These are phyloP conservation scores for Tachysurus vachellii DNA, from an alignment of 2,113 vertebrate species.

Conservation along the genomic window DNA sequence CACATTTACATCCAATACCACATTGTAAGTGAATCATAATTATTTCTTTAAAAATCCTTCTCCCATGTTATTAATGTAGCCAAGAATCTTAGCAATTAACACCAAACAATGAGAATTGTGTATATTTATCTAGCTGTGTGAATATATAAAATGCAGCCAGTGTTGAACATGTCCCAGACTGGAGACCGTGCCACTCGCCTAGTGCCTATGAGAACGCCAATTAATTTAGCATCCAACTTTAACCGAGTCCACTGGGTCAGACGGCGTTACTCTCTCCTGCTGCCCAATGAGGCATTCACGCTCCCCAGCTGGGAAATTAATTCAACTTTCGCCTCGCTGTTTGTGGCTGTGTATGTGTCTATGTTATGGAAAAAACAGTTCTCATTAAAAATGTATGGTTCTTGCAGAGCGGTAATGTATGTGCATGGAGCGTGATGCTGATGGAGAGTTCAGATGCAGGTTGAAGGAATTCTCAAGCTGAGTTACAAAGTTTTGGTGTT, in stretches of 20 bases:
- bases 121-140: not conserved
- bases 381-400: slow-evolving; percentile 30
- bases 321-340: slow-evolving; percentile 3
- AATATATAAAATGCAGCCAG: slow-evolving; percentile 20
- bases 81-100: not conserved
- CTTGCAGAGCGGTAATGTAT: not conserved
- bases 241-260: slow-evolving; percentile 42
- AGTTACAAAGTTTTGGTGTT: slow-evolving; percentile 29
- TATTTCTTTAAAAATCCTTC: not conserved
- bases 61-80: not conserved
- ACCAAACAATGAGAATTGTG: not conserved
- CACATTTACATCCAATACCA: not conserved
- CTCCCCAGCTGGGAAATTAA: slow-evolving; percentile 50
- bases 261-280: slow-evolving; percentile 23
- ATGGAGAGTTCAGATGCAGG: not conserved
- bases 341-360: slow-evolving; percentile 7
- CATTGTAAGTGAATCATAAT: too few species aligned
- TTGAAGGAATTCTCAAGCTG: not conserved
- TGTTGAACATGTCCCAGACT: slow-evolving; percentile 8
- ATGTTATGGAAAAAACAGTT: not conserved
- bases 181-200: slow-evolving; percentile 2
- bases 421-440: not conserved
- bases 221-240: slow-evolving; percentile 49
- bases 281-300: slow-evolving; percentile 17
- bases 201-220: slow-evolving; percentile 42